phyloP scores from a whole-genome alignment of 2,113 vertebrate genomes.

The Bubo blakistoni region DNA sequence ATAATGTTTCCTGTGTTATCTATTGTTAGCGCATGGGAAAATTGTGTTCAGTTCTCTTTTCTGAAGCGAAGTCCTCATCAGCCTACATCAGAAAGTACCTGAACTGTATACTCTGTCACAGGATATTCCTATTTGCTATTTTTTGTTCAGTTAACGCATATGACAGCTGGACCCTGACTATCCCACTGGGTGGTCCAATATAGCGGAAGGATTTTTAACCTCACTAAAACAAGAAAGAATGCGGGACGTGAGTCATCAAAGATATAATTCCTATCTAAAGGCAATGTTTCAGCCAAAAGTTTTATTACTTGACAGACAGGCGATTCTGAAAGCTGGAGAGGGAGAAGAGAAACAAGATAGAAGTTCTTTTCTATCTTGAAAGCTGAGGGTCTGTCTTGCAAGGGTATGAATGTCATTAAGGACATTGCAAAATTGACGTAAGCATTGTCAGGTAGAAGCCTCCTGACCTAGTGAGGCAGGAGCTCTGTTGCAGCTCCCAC shows the following conservation, averaged over 20 bases:
- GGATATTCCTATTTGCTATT: neutral
- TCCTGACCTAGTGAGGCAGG: neutral
- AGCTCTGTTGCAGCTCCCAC: neutral
- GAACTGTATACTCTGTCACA: neutral
- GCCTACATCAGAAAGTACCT: neutral
- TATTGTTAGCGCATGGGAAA: neutral
- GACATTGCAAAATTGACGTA: neutral
- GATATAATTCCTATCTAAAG: neutral
- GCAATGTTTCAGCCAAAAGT: neutral
- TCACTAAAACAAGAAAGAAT: neutral
- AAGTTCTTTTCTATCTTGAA: neutral
- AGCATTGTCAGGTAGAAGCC: neutral
- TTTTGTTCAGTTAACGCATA: neutral
- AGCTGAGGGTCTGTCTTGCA: neutral
- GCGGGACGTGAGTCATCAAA: neutral
- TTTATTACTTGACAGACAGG: neutral
- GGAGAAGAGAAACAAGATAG: neutral
- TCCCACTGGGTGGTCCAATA: neutral
- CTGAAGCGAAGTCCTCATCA: neutral
- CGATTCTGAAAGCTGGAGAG: neutral
- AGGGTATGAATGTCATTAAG: neutral
- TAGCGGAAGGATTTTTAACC: neutral
- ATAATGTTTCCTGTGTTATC: neutral
- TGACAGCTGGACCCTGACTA: neutral
- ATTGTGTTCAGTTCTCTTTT: neutral